Evolutionary conservation across 1,140 invertebrate species (phyloP), one percentile per base, ranked within the genome.

Genomic region (Choristoneura fumiferana): DNA sequence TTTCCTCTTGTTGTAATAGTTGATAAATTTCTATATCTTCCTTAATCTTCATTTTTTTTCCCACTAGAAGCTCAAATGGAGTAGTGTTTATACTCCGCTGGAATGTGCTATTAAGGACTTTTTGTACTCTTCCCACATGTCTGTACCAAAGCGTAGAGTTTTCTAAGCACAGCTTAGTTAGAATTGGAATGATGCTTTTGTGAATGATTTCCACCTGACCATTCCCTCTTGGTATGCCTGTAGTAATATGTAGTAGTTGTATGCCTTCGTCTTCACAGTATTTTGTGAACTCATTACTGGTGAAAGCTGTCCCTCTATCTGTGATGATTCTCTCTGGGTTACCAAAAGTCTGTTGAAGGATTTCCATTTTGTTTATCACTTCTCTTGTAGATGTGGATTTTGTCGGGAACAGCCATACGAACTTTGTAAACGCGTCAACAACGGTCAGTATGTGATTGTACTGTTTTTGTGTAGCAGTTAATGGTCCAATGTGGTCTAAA

Each of bases 351-450:
- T 66, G 63, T 12, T 68, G 71, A 75, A 63, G 55, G 9, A 71
- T 58, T 8, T 34, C 38, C 8, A 81, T 53, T 55, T 69, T 78
- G 4, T 67, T 38, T 15, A 87, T 65, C 0, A 65, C 71, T 58
- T 81, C 74, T 40, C 61, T 56, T 0, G 72, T 57, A 1, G 71
- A 71, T 1, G 75, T 79, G 0, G 65, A 65, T 22, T 80, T 84
- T 6, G 76, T 69, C 1, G 81, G 65, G 57, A 77, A 84, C 36
- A 90, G 10, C 72, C 76, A 84, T 0, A 64, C 60, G 65, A 87
- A 89, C 45, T 89, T 89, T 0, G 78, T 73, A 67, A 88, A 89
- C 1, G 60, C 73, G 60, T 89, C 81, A 1, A 86, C 62, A 0
- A 90, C 58, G 0, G 67, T 74, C 0, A 89, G 69, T 1, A 90